These are phyloP conservation scores for Ornithoptera priamus DNA, from an alignment of 2,888 invertebrate genomes.

Conservation along the genomic window DNA sequence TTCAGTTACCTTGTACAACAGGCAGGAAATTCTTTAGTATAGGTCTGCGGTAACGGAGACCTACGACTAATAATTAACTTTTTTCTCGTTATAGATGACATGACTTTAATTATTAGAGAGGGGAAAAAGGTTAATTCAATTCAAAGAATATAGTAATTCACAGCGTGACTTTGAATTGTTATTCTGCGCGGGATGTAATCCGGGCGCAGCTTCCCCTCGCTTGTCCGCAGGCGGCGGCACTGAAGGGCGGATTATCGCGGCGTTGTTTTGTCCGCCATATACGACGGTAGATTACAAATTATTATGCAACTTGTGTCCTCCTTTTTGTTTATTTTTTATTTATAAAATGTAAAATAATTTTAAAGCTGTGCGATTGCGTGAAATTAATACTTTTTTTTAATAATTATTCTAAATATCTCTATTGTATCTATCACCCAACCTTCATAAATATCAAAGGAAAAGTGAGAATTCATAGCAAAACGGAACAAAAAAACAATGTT, in stretches of 20 bases:
- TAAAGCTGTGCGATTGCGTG: neutral
- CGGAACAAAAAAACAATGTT: too few relatives aligned
- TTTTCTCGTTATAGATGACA: neutral
- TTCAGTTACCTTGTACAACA: too few relatives aligned
- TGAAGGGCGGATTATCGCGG: conserved; percentile 31
- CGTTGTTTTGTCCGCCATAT: conserved; percentile 31
- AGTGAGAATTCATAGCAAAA: too few relatives aligned
- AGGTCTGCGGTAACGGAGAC: too few relatives aligned
- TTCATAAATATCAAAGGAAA: too few relatives aligned
- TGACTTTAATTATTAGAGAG: conserved; percentile 1
- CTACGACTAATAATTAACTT: neutral
- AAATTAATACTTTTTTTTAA: too few relatives aligned
- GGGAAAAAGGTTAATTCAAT: conserved; percentile 6
- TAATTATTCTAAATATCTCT: too few relatives aligned
- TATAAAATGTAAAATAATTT: neutral
- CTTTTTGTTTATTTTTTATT: conserved; percentile 25
- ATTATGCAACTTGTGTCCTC: conserved; percentile 25
- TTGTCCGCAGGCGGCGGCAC: conserved; percentile 17
- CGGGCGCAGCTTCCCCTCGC: conserved; percentile 27
- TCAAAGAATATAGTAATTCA: conserved; percentile 20
- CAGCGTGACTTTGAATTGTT: conserved; percentile 21
- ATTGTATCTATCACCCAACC: too few relatives aligned
- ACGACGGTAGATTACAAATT: conserved; percentile 24
- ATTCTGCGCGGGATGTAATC: conserved; percentile 23
- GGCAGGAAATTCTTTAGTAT: too few relatives aligned